phyloP scores from a whole-genome alignment of 2,797 vertebrate species.

The Rhynchotus rufescens region DNA sequence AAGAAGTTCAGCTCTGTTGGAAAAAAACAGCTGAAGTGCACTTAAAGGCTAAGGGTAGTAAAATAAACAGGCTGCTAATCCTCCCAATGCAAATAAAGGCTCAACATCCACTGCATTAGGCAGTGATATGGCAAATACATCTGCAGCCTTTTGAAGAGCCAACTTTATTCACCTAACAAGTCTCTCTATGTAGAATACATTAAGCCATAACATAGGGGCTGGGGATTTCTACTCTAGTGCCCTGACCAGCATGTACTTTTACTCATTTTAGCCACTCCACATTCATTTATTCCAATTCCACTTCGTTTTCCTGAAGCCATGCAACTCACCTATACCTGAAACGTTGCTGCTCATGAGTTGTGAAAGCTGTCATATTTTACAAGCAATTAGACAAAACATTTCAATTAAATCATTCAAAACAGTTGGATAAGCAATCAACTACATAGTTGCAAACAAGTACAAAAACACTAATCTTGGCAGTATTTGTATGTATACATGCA shows the following conservation, averaged over 20 bases:
- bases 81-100: slow-evolving; percentile 56
- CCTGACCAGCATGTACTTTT: background rate
- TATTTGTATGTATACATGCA: background rate
- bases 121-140: slow-evolving; percentile 5
- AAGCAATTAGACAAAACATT: background rate
- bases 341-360: background rate
- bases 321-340: background rate
- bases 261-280: background rate
- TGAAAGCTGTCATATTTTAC: background rate
- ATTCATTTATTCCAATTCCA: background rate
- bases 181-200: background rate
- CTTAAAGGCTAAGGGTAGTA: slow-evolving; percentile 47
- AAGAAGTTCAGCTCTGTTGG: slow-evolving; percentile 38
- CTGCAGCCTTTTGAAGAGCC: slow-evolving; percentile 38
- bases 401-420: background rate
- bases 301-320: background rate
- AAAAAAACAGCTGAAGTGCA: slow-evolving; percentile 48
- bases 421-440: background rate
- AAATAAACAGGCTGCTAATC: slow-evolving; percentile 60
- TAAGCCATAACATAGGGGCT: background rate
- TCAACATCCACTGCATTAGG: slow-evolving; percentile 25
- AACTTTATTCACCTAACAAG: slow-evolving; percentile 36
- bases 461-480: background rate
- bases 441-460: background rate
- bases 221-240: background rate